Percentiles rank a stretch among this genome's conserved stretches.
Conservation (phyloP, 2,113 vertebrate genomes). For the Ameiurus melas region DNA sequence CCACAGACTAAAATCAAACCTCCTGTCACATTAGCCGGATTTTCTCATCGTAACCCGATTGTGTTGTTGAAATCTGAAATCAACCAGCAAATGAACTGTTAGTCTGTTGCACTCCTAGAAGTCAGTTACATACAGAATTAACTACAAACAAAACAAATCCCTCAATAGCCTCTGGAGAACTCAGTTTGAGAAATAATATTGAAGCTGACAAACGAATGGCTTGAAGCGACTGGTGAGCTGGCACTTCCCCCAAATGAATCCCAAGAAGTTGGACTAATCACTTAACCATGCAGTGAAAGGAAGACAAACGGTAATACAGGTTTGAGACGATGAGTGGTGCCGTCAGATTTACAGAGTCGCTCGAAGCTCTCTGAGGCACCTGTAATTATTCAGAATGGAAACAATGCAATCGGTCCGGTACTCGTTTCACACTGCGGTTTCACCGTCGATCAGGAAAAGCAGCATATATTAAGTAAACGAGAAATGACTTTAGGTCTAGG, state of each 20-base stretch:
- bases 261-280: background rate
- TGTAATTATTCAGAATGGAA: background rate
- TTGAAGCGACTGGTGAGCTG: background rate
- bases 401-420: slow-evolving; percentile 30
- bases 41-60: background rate
- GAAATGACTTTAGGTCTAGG: too few relatives aligned
- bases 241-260: background rate
- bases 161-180: background rate
- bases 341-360: background rate
- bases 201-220: background rate
- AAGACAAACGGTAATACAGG: background rate
- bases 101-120: background rate
- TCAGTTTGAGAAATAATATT: background rate
- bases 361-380: background rate
- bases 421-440: background rate
- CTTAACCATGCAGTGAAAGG: background rate
- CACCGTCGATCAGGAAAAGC: background rate
- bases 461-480: background rate
- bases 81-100: background rate
- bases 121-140: background rate
- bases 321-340: background rate
- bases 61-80: background rate
- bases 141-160: background rate
- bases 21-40: background rate
- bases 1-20: background rate